Evolutionary conservation across 2,888 invertebrate genomes (phyloP).

Genomic region (Chironomus riparius): DNA sequence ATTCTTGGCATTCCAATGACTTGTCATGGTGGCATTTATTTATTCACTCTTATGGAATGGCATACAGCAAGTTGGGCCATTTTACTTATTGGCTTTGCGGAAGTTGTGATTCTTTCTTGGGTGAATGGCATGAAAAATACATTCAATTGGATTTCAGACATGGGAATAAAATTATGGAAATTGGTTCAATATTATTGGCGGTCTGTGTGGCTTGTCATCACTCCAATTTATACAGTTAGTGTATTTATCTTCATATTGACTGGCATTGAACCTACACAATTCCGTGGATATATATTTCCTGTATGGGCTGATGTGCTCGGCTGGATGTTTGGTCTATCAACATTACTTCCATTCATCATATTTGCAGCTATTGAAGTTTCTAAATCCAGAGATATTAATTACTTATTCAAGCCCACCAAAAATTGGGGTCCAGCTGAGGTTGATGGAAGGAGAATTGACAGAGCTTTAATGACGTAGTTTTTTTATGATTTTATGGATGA

Average conservation of each 20-base stretch:
- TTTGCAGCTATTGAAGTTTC: not conserved
- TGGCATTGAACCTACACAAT: slow-evolving; percentile 54
- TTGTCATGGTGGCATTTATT: slow-evolving; percentile 62
- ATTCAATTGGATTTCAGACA: slow-evolving; percentile 48
- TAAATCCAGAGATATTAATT: not conserved
- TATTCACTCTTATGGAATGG: slow-evolving; percentile 66
- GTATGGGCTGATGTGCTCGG: slow-evolving; percentile 57
- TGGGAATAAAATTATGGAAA: slow-evolving; percentile 56
- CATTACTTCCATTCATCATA: slow-evolving; percentile 51
- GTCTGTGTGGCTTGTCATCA: slow-evolving; percentile 58
- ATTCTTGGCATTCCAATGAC: slow-evolving; percentile 65
- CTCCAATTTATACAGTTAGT: slow-evolving; percentile 58
- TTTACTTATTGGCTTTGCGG: slow-evolving; percentile 59
- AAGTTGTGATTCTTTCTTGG: slow-evolving; percentile 54
- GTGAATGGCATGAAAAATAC: slow-evolving; percentile 56
- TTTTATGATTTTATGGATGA: not conserved
- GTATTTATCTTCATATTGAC: slow-evolving; percentile 64
- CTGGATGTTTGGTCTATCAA: slow-evolving; percentile 60
- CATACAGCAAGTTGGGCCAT: slow-evolving; percentile 70
- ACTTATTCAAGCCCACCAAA: slow-evolving; percentile 44
- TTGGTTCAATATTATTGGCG: slow-evolving; percentile 59
- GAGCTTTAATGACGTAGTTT: not conserved
- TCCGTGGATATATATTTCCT: slow-evolving; percentile 54
- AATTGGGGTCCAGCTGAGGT: slow-evolving; percentile 44
- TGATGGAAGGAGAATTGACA: not conserved